A percentile compares a stretch with the other conserved stretches of the same genome.
Conservation (phyloP, 2,888 invertebrate species). For the Eupithecia subfuscata region DNA sequence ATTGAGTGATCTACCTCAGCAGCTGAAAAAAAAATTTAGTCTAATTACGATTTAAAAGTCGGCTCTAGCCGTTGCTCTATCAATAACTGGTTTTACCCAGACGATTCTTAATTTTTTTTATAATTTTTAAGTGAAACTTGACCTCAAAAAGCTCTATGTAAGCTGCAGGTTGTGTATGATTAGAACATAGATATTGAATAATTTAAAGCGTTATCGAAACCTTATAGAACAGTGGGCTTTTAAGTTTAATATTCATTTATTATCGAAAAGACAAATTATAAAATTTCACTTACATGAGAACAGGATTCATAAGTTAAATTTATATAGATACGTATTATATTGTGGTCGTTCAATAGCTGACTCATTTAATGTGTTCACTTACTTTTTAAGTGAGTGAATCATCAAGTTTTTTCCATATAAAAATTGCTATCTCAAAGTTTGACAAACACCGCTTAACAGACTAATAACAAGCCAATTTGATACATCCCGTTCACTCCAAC, state of each 20-base stretch:
- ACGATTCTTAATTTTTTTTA: neutral
- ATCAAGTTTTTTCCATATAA: neutral
- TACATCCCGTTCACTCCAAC: constrained; percentile 70
- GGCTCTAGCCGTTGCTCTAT: neutral
- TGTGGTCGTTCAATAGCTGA: too few species aligned
- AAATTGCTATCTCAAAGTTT: neutral
- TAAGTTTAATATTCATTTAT: too few species aligned
- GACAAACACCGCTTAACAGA: constrained; percentile 27
- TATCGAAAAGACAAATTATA: too few species aligned
- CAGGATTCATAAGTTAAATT: too few species aligned
- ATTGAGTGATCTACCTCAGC: too few species aligned
- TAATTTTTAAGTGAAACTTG: neutral
- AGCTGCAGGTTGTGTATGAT: neutral
- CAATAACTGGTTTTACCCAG: neutral
- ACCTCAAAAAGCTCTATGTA: neutral
- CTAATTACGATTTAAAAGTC: too few species aligned
- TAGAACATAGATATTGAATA: neutral
- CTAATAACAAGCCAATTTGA: constrained; percentile 72
- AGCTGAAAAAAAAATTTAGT: too few species aligned
- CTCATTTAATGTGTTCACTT: too few species aligned
- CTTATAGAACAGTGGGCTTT: neutral
- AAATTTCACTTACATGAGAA: too few species aligned
- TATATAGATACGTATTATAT: too few species aligned
- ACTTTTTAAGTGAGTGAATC: too few species aligned
- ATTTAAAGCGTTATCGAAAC: neutral